Percentiles rank a stretch among this genome's conserved stretches.
Evolutionary conservation across 1,140 invertebrate species (phyloP).

Genomic region (Gonatopus flavifemur): DNA sequence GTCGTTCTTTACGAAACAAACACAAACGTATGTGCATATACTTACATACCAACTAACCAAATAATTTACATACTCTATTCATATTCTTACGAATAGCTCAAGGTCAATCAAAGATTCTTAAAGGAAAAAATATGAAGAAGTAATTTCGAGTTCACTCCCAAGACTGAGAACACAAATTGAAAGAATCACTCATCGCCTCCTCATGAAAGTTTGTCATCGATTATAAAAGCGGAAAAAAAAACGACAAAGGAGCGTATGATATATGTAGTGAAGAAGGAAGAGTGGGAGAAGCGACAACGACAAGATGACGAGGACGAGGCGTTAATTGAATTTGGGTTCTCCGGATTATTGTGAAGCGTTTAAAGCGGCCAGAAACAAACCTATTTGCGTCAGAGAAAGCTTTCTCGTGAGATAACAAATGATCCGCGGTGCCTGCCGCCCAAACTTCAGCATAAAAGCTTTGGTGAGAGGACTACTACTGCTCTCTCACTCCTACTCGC

Average conservation of each 20-base stretch:
- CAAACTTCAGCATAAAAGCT: constrained; percentile 46
- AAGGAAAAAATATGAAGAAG: too few relatives aligned
- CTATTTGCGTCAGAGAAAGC: constrained; percentile 46
- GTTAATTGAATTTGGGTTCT: constrained; percentile 44
- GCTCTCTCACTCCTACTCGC: constrained; percentile 16
- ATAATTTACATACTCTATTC: too few relatives aligned
- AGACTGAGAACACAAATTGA: too few relatives aligned
- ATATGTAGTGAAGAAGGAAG: not conserved
- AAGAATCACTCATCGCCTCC: constrained; percentile 27
- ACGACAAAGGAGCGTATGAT: not conserved
- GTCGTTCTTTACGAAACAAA: not conserved
- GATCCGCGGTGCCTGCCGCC: constrained; percentile 34
- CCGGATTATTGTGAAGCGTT: constrained; percentile 42
- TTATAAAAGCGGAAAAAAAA: constrained; percentile 31
- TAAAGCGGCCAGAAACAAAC: constrained; percentile 46
- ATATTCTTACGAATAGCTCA: too few relatives aligned
- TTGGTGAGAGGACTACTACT: constrained; percentile 24
- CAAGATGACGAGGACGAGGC: constrained; percentile 22
- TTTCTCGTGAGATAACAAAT: constrained; percentile 44
- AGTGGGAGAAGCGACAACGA: constrained; percentile 4
- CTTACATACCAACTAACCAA: too few relatives aligned
- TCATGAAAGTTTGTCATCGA: constrained; percentile 25
- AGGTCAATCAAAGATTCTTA: too few relatives aligned
- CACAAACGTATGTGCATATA: too few relatives aligned
- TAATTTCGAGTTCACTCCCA: too few relatives aligned